phyloP scores from a whole-genome alignment of 2,888 invertebrate species.

The Heteropelma amictum region DNA sequence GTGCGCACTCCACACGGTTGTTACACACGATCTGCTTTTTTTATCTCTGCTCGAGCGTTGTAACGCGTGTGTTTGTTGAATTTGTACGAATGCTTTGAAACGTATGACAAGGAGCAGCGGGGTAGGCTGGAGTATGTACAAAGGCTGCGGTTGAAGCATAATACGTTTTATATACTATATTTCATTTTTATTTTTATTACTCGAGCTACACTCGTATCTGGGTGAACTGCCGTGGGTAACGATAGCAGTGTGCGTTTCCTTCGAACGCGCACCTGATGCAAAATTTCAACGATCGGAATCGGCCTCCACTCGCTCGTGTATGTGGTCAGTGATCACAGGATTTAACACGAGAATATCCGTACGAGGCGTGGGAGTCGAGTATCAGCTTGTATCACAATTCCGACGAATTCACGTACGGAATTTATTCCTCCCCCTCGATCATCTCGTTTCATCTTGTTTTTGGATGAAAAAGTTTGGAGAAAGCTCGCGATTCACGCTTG shows the following conservation, averaged over 20 bases:
- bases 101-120: slow-evolving; percentile 4
- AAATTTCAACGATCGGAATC: slow-evolving; percentile 45
- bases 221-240: slow-evolving; percentile 46
- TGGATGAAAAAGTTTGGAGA: too few relatives aligned
- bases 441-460: too few relatives aligned
- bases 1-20: slow-evolving; percentile 19
- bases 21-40: slow-evolving; percentile 7
- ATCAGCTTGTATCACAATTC: background rate
- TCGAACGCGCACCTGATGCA: slow-evolving; percentile 51
- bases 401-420: too few relatives aligned
- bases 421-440: too few relatives aligned
- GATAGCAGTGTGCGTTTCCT: slow-evolving; percentile 45
- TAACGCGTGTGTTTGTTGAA: background rate
- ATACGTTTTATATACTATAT: slow-evolving; percentile 18
- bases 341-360: background rate
- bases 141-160: slow-evolving; percentile 37
- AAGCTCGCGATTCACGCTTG: too few relatives aligned
- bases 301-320: slow-evolving; percentile 13
- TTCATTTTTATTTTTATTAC: slow-evolving; percentile 42
- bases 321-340: slow-evolving; percentile 20
- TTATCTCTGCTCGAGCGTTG: background rate
- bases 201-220: slow-evolving; percentile 29
- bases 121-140: too few relatives aligned
- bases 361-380: slow-evolving; percentile 12
- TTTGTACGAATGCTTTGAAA: slow-evolving; percentile 11